Percentiles rank a stretch among this genome's conserved stretches.
Conservation (phyloP, 2,113 vertebrate genomes). For the Carassius auratus region DNA sequence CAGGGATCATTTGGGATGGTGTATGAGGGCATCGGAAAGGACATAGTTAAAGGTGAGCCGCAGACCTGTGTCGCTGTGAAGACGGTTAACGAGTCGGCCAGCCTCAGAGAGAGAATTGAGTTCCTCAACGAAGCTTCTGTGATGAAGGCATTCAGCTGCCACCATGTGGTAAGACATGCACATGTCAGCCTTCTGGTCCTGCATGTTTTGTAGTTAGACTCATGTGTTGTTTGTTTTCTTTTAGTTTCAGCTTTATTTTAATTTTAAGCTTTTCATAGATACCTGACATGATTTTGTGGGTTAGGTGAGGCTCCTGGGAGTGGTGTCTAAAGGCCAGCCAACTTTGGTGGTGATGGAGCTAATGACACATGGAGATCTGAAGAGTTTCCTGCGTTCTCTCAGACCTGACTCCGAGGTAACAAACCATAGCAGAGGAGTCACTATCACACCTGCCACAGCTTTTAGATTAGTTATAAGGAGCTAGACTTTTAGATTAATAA, state of each 20-base stretch:
- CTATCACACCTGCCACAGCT: not conserved
- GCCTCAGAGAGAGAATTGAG: constrained; percentile 92
- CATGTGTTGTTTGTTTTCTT: no score
- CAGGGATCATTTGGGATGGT: constrained; percentile 99
- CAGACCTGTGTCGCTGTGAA: constrained; percentile 90
- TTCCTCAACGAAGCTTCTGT: constrained; percentile 97
- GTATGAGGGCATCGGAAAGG: constrained; percentile 91
- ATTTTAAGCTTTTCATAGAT: not conserved
- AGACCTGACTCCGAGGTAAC: constrained; percentile 91
- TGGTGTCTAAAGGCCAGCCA: constrained; percentile 95
- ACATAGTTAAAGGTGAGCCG: constrained; percentile 88
- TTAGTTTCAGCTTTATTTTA: no score
- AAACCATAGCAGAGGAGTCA: not conserved
- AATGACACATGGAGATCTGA: constrained; percentile 94
- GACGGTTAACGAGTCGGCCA: constrained; percentile 93
- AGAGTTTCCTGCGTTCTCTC: constrained; percentile 90
- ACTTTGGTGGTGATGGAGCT: constrained; percentile 97
- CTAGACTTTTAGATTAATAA: not conserved
- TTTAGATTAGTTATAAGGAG: not conserved
- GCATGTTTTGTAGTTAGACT: not conserved
- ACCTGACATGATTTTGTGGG: not conserved
- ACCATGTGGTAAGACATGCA: constrained; percentile 87
- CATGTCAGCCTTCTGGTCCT: not conserved
- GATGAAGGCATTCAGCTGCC: constrained; percentile 97
- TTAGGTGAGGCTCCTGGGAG: constrained; percentile 93